Base-by-base conservation (phyloP, 2,888 invertebrate genomes). In the Tortricodes alternella region DNA sequence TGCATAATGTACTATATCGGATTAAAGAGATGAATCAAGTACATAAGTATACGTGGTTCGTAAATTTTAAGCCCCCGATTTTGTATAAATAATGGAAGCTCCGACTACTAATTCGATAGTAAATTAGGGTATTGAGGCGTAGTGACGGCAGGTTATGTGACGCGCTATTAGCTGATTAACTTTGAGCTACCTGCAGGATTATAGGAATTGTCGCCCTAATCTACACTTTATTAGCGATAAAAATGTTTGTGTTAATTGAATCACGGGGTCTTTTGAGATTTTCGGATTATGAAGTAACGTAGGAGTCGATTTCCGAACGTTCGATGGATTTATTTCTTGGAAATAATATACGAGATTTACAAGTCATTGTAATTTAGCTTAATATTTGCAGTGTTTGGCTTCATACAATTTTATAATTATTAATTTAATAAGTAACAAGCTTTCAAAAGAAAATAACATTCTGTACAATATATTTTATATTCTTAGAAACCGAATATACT, bases 81-180 rank as follows among this genome's bases (percentile, higher is more conserved):
- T 79, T 71, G 78, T 75, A 68, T 76, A 78, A 80, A 82, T 61
- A 63, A 67, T 66, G 60, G 64, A 59, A 53, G 67, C 61, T 66
- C 63, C 70, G 71, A 71, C 66, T 63, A 68, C 69, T 85, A 85
- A 83, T 80, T 70, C 81, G 73, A 74, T 80, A 83, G 74, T 86
- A 85, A 85, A 86, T 86, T 84, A 83, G 83, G 79, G 84, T 83
- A 79, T 83, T 80, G 74, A 67, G 68, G 68, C 65, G 62, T 61
- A 66, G 67, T 72, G 73, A 68, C 68, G 68, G 68, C 64, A 66
- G 66, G 69, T 64, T 74, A 73, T 79, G 78, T 77, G 73, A 72
- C 64, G 63, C 67, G 62, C 71, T 67, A 64, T 71, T 71, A 63
- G 65, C 70, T 80, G 79, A 81, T 80, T 80, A 81, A 81, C 79